A percentile compares a stretch with the other conserved stretches of the same genome.
Conservation (phyloP, 2,888 invertebrate species). For the Ectobius pallidus region DNA sequence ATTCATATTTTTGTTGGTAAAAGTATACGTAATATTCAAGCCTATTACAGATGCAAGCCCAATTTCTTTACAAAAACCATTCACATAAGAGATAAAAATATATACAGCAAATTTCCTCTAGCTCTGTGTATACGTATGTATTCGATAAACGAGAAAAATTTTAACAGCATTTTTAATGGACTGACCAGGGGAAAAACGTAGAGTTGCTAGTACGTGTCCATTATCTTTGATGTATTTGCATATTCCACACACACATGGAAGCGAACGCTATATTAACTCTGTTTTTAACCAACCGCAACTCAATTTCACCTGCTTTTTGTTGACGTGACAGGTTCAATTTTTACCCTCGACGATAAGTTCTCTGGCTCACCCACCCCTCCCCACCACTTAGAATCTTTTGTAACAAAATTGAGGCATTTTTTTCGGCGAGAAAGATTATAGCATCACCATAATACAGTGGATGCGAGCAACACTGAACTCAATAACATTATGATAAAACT, state of each 20-base stretch:
- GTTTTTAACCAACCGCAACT: constrained; percentile 18
- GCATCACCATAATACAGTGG: background rate
- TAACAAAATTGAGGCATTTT: constrained; percentile 17
- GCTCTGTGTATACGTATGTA: background rate
- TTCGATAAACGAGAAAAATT: constrained; percentile 16
- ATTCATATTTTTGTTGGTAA: too few species aligned
- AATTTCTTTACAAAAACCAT: too few species aligned
- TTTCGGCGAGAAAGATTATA: constrained; percentile 16
- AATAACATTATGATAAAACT: too few species aligned
- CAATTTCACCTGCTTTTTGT: constrained; percentile 20
- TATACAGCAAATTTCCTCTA: too few species aligned
- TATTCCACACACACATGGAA: constrained; percentile 8
- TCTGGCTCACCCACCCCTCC: background rate
- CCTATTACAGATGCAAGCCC: too few species aligned
- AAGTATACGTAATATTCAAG: too few species aligned
- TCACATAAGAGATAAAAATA: too few species aligned
- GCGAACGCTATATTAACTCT: constrained; percentile 10
- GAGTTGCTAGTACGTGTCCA: constrained; percentile 7
- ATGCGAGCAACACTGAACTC: background rate
- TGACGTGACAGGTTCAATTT: constrained; percentile 20
- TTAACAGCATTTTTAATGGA: constrained; percentile 22
- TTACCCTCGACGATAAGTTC: constrained; percentile 16
- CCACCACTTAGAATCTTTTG: constrained; percentile 4
- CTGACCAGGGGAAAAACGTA: background rate
- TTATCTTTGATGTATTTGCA: constrained; percentile 23